These are phyloP conservation scores for Sebastes matsubarae DNA, from an alignment of 2,797 vertebrate genomes.

Conservation along the genomic window DNA sequence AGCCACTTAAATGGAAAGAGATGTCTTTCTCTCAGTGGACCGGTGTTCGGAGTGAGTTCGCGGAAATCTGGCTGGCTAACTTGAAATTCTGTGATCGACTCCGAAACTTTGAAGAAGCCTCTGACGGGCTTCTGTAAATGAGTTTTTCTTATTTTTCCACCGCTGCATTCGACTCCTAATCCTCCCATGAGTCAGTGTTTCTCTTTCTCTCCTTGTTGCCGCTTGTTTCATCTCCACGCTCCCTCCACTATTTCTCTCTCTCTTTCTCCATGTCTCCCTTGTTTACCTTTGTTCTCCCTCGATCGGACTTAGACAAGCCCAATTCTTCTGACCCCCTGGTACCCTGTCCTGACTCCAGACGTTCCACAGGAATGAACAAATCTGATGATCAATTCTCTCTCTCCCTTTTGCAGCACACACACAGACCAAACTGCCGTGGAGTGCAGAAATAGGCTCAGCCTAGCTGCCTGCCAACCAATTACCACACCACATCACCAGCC, in stretches of 20 bases:
- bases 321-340: conserved; percentile 61
- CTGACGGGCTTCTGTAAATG: conserved; percentile 69
- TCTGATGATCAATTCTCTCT: conserved; percentile 74
- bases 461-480: conserved; percentile 76
- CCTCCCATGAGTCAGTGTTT: conserved; percentile 68
- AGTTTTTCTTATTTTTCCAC: conserved; percentile 63
- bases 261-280: conserved; percentile 46
- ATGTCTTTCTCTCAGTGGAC: conserved; percentile 33
- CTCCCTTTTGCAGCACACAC: conserved; percentile 7
- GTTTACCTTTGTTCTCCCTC: conserved; percentile 73
- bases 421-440: conserved; percentile 37
- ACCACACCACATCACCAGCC: conserved; percentile 50
- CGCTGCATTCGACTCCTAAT: conserved; percentile 61
- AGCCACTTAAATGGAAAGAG: conserved; percentile 10
- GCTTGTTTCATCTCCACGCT: conserved; percentile 42
- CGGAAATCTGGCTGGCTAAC: conserved; percentile 34
- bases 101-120: conserved; percentile 59
- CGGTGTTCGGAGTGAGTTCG: conserved; percentile 23
- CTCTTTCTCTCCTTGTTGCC: conserved; percentile 35
- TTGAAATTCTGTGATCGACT: conserved; percentile 58
- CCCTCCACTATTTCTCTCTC: conserved; percentile 7
- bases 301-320: conserved; percentile 68
- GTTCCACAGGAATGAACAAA: conserved; percentile 80
- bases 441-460: conserved; percentile 50
- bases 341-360: conserved; percentile 55